phyloP scores from a whole-genome alignment of 1,140 invertebrate genomes.

The Solen grandis region DNA sequence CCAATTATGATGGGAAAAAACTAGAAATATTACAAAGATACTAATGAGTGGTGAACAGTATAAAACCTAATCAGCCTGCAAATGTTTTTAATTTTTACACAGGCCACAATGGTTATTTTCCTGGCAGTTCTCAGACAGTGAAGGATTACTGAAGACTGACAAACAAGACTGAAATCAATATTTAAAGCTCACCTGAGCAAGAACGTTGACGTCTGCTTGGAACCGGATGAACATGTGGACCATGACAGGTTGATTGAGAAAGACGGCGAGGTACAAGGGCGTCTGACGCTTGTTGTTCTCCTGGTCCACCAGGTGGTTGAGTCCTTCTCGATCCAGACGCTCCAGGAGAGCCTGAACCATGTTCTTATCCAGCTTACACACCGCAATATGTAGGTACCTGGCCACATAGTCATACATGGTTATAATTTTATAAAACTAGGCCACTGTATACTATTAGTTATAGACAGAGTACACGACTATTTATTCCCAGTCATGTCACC shows the following conservation, averaged over 20 bases:
- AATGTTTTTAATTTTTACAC: too few relatives aligned
- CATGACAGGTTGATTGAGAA: constrained; percentile 86
- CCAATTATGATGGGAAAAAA: too few relatives aligned
- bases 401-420: too few relatives aligned
- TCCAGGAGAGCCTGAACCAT: constrained; percentile 71
- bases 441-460: background rate
- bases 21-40: too few relatives aligned
- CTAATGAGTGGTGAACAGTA: too few relatives aligned
- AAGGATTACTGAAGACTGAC: too few relatives aligned
- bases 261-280: constrained; percentile 87
- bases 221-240: constrained; percentile 87
- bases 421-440: background rate
- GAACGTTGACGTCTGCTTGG: too few relatives aligned
- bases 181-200: constrained; percentile 87
- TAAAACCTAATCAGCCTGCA: too few relatives aligned
- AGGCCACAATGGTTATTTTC: too few relatives aligned
- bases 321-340: constrained; percentile 60
- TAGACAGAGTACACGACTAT: background rate
- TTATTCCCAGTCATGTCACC: background rate
- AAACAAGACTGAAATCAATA: too few relatives aligned
- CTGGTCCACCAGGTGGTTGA: constrained; percentile 64
- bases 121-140: too few relatives aligned
- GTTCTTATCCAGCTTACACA: constrained; percentile 61
- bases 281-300: constrained; percentile 79
- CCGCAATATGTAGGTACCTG: constrained; percentile 71